A percentile compares a stretch with the other conserved stretches of the same genome.
These are phyloP conservation scores for Myxocyprinus asiaticus DNA, from an alignment of 2,113 vertebrate genomes.

Conservation along the genomic window DNA sequence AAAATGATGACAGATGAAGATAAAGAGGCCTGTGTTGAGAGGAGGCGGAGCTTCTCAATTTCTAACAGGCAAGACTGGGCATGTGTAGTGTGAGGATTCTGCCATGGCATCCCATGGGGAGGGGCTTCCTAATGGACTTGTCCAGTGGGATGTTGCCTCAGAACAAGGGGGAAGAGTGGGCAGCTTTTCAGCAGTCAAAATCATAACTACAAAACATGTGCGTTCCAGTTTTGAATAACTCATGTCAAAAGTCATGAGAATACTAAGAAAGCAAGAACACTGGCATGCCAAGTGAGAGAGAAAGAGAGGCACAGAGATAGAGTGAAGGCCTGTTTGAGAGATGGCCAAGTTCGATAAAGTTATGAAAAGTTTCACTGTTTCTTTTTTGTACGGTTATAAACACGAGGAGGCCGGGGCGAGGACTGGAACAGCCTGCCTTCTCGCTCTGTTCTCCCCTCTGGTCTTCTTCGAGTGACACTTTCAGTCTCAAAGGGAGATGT, in stretches of 20 bases:
- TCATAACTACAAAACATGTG: constrained; percentile 21
- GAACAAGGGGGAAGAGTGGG: neutral
- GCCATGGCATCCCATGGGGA: constrained; percentile 66
- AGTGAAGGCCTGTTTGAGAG: constrained; percentile 54
- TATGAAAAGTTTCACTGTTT: constrained; percentile 65
- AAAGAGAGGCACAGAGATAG: constrained; percentile 15
- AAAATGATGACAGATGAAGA: constrained; percentile 75
- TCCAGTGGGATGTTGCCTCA: constrained; percentile 17
- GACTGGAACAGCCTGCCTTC: constrained; percentile 30
- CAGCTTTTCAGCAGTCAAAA: constrained; percentile 40
- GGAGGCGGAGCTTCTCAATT: constrained; percentile 56
- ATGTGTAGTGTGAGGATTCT: constrained; percentile 60
- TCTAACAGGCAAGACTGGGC: constrained; percentile 54
- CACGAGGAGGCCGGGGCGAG: constrained; percentile 51
- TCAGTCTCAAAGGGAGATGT: constrained; percentile 54
- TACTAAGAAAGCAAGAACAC: constrained; percentile 12
- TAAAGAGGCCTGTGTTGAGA: constrained; percentile 70
- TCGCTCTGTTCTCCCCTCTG: constrained; percentile 28
- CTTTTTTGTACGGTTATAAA: constrained; percentile 28
- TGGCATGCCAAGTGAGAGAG: constrained; percentile 46
- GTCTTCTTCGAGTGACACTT: constrained; percentile 48
- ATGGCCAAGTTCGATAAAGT: constrained; percentile 67
- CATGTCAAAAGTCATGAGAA: constrained; percentile 65
- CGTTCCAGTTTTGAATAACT: constrained; percentile 41
- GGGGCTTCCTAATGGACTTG: constrained; percentile 39